phyloP scores from a whole-genome alignment of 2,797 vertebrate species.

The Amazona finschi region DNA sequence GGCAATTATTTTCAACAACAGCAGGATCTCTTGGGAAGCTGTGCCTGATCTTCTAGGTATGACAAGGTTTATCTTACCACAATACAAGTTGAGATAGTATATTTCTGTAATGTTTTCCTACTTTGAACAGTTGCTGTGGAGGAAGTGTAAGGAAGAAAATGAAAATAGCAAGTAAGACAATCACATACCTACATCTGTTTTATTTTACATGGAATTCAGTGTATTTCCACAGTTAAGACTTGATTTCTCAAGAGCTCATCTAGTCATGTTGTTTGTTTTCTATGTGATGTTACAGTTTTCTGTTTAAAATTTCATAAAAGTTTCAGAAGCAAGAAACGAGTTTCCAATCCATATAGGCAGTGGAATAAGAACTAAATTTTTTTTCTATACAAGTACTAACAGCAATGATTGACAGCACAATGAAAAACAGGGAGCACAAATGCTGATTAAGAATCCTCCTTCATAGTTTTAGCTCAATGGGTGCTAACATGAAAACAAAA shows the following conservation, averaged over 20 bases:
- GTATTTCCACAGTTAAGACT: not conserved
- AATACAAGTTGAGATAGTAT: not conserved
- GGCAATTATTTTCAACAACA: constrained; percentile 25
- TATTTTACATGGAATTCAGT: constrained; percentile 9
- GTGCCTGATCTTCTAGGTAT: not conserved
- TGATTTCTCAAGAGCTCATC: constrained; percentile 31
- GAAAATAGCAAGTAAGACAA: not conserved
- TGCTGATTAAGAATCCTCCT: not conserved
- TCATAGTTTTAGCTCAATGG: not conserved
- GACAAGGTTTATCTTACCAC: not conserved
- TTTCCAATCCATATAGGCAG: not conserved
- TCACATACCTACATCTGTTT: not conserved
- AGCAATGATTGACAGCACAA: not conserved
- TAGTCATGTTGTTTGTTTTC: not conserved
- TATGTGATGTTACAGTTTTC: not conserved
- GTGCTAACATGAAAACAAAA: not conserved
- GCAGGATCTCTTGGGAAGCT: not conserved
- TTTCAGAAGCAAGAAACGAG: not conserved
- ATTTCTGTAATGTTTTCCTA: not conserved
- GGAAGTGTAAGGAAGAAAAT: not conserved
- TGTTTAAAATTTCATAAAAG: not conserved
- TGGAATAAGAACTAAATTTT: not conserved
- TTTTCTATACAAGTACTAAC: not conserved
- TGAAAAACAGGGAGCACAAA: not conserved
- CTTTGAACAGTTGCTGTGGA: not conserved